A percentile compares a stretch with the other conserved stretches of the same genome.
These are phyloP conservation scores for Sipha flava DNA, from an alignment of 1,140 invertebrate species.

Conservation along the genomic window DNA sequence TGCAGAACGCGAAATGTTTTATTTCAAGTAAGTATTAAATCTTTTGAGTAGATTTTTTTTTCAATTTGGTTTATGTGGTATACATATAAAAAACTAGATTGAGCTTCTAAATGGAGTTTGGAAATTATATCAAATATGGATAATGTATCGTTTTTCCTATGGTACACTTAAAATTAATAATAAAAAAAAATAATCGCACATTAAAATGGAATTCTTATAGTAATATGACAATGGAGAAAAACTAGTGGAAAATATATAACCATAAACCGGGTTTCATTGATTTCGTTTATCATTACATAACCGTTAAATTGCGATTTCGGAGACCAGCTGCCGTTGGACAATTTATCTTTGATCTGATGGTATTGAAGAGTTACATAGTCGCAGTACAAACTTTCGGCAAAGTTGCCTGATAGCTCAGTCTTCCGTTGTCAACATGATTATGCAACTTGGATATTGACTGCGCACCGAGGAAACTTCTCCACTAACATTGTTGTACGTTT, in stretches of 20 bases:
- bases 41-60: not conserved
- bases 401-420: not conserved
- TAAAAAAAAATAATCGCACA: not conserved
- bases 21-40: not conserved
- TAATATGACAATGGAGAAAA: too few relatives aligned
- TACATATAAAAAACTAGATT: too few relatives aligned
- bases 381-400: not conserved
- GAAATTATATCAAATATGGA: not conserved
- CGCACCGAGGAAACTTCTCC: not conserved
- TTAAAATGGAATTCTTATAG: too few relatives aligned
- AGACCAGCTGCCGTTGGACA: not conserved
- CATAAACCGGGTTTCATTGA: not conserved
- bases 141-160: too few relatives aligned
- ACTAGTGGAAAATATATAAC: too few relatives aligned
- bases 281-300: not conserved
- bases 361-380: not conserved
- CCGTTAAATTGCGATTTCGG: not conserved
- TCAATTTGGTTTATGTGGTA: too few relatives aligned
- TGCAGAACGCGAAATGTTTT: not conserved
- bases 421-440: constrained; percentile 12
- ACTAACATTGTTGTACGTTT: not conserved
- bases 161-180: not conserved
- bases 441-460: not conserved
- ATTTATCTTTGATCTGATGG: constrained; percentile 8
- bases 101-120: too few relatives aligned